Evolutionary conservation across 2,888 invertebrate genomes (phyloP), one percentile per base, ranked within the genome.

Genomic region (Amphipyra berbera): DNA sequence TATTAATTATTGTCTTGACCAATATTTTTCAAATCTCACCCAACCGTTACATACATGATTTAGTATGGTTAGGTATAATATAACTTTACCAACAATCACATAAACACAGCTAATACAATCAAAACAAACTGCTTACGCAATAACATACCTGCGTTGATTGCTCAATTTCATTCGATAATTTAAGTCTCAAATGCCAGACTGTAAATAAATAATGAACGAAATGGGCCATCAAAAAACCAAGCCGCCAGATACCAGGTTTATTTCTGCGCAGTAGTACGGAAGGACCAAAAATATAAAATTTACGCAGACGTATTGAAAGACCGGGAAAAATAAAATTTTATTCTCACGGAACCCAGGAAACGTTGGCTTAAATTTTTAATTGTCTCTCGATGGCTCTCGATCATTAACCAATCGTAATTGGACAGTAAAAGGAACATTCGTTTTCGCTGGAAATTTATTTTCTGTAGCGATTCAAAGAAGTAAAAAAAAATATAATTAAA

Each of bases 381-480:
- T 74, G 59, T 68, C 21, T 49, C 61, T 44, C 54, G n/a, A 42
- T 50, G 74, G 56, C 42, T 37, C 12, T 52, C 13, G 37, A 63
- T 74, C 69, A 71, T 71, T 73, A 68, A 73, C 61, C 55, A 69
- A 63, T 60, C 45, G 56, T 44, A 62, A 63, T 44, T 21, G 55
- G 9, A n/a, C 37, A 2, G 35, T 46, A 41, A 56, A 62, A 62
- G 42, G 37, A 46, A 67, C 42, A 6, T 27, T 44, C 27, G 7
- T 2, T 15, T 30, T 48, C 30, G 3, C 27, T 42, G 30, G 27
- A 55, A 41, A 42, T 44, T 41, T 15, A 14, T 12, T 15, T 48
- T 46, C 56, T 42, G 45, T 41, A 46, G 14, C 37, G 30, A 61
- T 49, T 38, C 33, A 49, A 61, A 60, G n/a, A 56, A 53, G 47